Evolutionary conservation across 2,888 invertebrate genomes (phyloP).

Genomic region (Onchidella celtica): DNA sequence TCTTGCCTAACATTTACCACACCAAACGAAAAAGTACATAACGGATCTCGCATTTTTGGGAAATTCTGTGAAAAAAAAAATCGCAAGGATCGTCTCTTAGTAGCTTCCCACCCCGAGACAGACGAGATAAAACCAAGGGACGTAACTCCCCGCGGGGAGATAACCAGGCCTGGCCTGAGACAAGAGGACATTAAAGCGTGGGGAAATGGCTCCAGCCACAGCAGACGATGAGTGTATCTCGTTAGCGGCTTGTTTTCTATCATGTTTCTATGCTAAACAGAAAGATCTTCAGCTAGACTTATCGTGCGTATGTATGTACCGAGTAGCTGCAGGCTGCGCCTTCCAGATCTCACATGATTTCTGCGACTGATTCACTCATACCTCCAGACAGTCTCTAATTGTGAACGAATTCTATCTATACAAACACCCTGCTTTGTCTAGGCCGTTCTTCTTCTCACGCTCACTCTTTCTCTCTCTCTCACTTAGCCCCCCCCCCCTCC

Average conservation of each 20-base stretch:
- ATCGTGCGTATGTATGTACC: too few species aligned
- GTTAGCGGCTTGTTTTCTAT: background rate
- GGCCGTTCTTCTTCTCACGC: background rate
- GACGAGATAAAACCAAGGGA: background rate
- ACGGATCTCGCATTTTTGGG: too few species aligned
- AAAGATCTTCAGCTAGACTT: background rate
- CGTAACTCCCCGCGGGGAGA: background rate
- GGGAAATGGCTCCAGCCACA: background rate
- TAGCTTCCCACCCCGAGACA: too few species aligned
- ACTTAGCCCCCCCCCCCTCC: background rate
- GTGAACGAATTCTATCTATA: too few species aligned
- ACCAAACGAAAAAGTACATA: too few species aligned
- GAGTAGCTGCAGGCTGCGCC: background rate
- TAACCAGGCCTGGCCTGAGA: background rate
- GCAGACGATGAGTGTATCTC: background rate
- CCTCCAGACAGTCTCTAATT: too few species aligned
- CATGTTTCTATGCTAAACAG: background rate
- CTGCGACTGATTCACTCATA: too few species aligned
- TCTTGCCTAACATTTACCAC: too few species aligned
- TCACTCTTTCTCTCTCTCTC: background rate
- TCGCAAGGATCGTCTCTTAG: too few species aligned
- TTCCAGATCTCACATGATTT: too few species aligned
- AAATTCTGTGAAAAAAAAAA: too few species aligned
- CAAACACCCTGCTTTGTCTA: background rate
- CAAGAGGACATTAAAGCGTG: slow-evolving; percentile 1